Conservation (phyloP, 1,140 invertebrate genomes). For the Drosophila dunni region DNA sequence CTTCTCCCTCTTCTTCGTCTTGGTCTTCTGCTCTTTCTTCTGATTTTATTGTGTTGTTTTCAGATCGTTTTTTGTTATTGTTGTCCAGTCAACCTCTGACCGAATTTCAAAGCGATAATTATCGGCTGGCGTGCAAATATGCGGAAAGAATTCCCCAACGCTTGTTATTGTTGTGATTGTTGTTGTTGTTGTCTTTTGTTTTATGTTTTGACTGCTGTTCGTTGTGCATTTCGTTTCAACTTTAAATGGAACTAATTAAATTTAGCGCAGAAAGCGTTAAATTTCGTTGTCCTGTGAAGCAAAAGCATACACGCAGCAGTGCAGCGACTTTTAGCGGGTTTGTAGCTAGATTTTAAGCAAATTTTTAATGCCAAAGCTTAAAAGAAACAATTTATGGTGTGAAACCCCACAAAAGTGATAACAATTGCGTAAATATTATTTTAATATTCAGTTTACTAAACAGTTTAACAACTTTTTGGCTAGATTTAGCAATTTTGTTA, state of each 20-base stretch:
- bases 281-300: constrained; percentile 48
- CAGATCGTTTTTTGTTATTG: background rate
- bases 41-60: background rate
- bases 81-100: constrained; percentile 69
- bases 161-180: constrained; percentile 30
- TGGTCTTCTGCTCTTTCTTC: background rate
- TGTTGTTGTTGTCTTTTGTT: constrained; percentile 6
- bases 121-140: constrained; percentile 79
- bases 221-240: constrained; percentile 28
- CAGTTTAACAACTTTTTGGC: no score
- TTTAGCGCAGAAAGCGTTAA: constrained; percentile 67
- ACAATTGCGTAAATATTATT: no score
- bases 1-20: background rate
- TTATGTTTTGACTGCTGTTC: constrained; percentile 39
- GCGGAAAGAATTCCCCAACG: constrained; percentile 61
- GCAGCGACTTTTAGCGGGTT: no score
- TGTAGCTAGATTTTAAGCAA: no score
- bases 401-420: no score
- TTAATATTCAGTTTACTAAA: no score
- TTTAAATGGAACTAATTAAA: constrained; percentile 82
- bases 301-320: constrained; percentile 11
- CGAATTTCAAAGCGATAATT: constrained; percentile 78
- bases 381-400: no score
- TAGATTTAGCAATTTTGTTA: no score
- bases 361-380: no score